Evolutionary conservation across 2,797 vertebrate species (phyloP).

Genomic region (Labeo calbasu): DNA sequence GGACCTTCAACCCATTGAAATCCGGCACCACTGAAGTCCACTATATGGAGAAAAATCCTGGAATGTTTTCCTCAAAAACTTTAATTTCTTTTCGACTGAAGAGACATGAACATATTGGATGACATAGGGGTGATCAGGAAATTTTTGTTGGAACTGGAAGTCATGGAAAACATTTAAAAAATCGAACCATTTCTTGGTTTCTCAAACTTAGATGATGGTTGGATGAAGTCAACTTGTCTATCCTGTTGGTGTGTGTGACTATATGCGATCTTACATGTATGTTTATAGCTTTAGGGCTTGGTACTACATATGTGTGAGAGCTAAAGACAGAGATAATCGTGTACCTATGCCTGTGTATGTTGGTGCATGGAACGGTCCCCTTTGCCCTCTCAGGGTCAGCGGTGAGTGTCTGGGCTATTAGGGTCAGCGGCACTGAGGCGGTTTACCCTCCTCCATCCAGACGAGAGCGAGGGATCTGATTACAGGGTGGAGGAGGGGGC

Average conservation of each 20-base stretch:
- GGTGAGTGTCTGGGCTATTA: slow-evolving; percentile 67
- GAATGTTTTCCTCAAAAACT: no score
- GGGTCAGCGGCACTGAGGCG: slow-evolving; percentile 67
- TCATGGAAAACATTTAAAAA: not conserved
- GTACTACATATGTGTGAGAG: slow-evolving; percentile 7
- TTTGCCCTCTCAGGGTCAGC: slow-evolving; percentile 67
- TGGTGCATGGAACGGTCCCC: slow-evolving; percentile 50
- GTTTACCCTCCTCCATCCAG: slow-evolving; percentile 63
- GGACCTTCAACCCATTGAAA: no score
- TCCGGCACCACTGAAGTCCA: no score
- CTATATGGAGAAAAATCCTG: no score
- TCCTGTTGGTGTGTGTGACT: slow-evolving; percentile 1
- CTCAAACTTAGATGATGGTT: not conserved
- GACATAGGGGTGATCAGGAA: no score
- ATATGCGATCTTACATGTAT: slow-evolving; percentile 7
- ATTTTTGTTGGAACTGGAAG: not conserved
- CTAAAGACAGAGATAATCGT: slow-evolving; percentile 3
- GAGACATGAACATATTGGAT: no score
- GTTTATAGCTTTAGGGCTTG: not conserved
- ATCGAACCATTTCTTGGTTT: not conserved
- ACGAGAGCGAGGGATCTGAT: slow-evolving; percentile 60
- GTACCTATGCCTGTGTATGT: slow-evolving; percentile 34
- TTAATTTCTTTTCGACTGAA: no score
- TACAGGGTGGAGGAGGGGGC: slow-evolving; percentile 59
- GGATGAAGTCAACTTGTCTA: not conserved